Percentiles rank a stretch among this genome's conserved stretches.
These are phyloP conservation scores for Ennomos fuscantarius DNA, from an alignment of 2,888 invertebrate genomes.

Conservation along the genomic window DNA sequence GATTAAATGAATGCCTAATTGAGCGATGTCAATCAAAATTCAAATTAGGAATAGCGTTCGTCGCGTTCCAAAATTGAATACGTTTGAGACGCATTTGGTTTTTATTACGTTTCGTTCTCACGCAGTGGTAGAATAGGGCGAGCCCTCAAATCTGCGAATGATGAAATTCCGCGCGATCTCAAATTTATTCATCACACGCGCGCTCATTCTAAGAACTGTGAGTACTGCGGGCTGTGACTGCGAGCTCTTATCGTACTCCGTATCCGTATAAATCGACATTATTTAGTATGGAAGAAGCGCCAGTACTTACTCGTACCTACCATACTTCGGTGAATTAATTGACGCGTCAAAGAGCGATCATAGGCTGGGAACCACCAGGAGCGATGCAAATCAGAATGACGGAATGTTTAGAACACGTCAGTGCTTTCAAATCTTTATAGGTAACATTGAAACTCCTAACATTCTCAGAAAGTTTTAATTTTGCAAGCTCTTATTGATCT, in stretches of 20 bases:
- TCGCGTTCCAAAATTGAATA: slow-evolving; percentile 55
- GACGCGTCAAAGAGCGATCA: slow-evolving; percentile 72
- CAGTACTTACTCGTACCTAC: slow-evolving; percentile 61
- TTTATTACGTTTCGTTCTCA: slow-evolving; percentile 53
- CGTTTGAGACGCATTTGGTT: slow-evolving; percentile 57
- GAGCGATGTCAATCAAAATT: slow-evolving; percentile 65
- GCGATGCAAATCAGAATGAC: slow-evolving; percentile 54
- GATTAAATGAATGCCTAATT: slow-evolving; percentile 51
- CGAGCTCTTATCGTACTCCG: slow-evolving; percentile 67
- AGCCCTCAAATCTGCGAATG: slow-evolving; percentile 78
- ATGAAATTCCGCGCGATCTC: slow-evolving; percentile 75
- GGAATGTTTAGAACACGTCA: slow-evolving; percentile 46
- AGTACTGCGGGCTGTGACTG: slow-evolving; percentile 40
- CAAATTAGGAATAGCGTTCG: slow-evolving; percentile 54
- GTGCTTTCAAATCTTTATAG: slow-evolving; percentile 36
- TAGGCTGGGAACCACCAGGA: slow-evolving; percentile 64
- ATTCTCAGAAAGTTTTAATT: slow-evolving; percentile 45
- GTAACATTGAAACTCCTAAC: slow-evolving; percentile 23
- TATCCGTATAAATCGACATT: slow-evolving; percentile 75
- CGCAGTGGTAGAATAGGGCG: slow-evolving; percentile 57
- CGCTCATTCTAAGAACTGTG: slow-evolving; percentile 75
- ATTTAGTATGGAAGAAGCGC: slow-evolving; percentile 75
- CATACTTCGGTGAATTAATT: slow-evolving; percentile 70
- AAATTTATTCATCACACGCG: slow-evolving; percentile 82
- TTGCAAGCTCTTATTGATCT: slow-evolving; percentile 41